phyloP scores from a whole-genome alignment of 2,113 vertebrate species.

The Emydura subglobosa region DNA sequence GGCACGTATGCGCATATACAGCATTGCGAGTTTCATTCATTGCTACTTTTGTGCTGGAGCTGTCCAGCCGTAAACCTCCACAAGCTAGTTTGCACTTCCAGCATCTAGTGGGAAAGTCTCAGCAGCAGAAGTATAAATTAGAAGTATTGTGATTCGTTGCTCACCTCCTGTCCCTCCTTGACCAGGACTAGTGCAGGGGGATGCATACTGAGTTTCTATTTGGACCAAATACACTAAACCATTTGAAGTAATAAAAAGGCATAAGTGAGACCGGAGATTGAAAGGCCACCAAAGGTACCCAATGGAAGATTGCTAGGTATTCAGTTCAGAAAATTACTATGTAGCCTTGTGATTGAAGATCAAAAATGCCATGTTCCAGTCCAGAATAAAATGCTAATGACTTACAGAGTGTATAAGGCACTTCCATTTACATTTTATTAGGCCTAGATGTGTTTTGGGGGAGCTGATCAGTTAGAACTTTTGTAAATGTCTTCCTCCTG shows the following conservation, averaged over 20 bases:
- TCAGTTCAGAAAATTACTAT: background rate
- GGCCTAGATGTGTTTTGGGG: fast-evolving
- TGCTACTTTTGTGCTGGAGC: background rate
- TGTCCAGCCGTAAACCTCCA: background rate
- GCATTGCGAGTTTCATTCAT: background rate
- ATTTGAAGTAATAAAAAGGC: background rate
- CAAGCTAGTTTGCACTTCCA: background rate
- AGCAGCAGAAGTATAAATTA: background rate
- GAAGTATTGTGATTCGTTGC: background rate
- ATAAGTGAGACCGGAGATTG: background rate
- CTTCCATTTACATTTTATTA: background rate
- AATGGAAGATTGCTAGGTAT: background rate
- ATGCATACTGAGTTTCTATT: background rate
- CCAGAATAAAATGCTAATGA: background rate
- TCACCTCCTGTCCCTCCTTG: background rate
- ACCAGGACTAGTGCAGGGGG: background rate
- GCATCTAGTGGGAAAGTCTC: background rate
- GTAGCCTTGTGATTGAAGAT: too few relatives aligned
- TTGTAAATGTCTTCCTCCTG: background rate
- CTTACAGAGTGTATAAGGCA: background rate
- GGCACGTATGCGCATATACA: background rate
- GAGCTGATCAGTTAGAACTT: background rate
- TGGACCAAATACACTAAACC: background rate
- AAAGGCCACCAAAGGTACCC: background rate
- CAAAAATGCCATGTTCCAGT: background rate